Conservation (phyloP, 2,113 vertebrate species). For the Alectura lathami region DNA sequence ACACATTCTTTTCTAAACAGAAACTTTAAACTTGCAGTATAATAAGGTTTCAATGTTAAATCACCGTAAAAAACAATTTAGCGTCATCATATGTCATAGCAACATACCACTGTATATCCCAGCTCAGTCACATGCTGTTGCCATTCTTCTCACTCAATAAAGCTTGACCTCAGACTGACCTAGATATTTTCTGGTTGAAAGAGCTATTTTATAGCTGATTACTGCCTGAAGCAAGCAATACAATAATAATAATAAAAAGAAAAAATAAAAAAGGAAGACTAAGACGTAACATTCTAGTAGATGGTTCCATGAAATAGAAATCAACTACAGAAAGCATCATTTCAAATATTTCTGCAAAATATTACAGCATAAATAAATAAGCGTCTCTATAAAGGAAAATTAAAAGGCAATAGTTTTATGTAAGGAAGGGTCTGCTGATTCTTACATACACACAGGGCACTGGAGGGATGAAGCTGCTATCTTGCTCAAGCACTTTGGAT, state of each 20-base stretch:
- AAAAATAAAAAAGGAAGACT: not conserved
- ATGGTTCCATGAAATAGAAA: not conserved
- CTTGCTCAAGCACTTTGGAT: not conserved
- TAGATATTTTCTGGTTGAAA: not conserved
- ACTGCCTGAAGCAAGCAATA: not conserved
- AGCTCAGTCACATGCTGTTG: not conserved
- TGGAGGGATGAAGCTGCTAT: not conserved
- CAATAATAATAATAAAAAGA: not conserved
- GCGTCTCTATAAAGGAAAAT: not conserved
- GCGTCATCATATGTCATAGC: not conserved
- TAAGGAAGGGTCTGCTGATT: not conserved
- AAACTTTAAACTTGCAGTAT: not conserved
- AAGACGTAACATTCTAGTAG: not conserved
- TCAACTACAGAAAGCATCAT: not conserved
- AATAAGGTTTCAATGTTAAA: constrained; percentile 39
- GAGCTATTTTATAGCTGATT: not conserved
- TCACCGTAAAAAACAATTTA: constrained; percentile 1
- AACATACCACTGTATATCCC: not conserved
- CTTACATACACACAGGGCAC: not conserved
- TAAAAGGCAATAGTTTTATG: not conserved
- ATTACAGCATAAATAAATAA: not conserved
- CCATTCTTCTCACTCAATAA: not conserved
- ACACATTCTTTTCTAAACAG: constrained; percentile 16
- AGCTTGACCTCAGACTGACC: not conserved
- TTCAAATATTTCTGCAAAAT: not conserved